These are phyloP conservation scores for Leptopterna dolabrata DNA, from an alignment of 2,888 invertebrate genomes.

Conservation along the genomic window DNA sequence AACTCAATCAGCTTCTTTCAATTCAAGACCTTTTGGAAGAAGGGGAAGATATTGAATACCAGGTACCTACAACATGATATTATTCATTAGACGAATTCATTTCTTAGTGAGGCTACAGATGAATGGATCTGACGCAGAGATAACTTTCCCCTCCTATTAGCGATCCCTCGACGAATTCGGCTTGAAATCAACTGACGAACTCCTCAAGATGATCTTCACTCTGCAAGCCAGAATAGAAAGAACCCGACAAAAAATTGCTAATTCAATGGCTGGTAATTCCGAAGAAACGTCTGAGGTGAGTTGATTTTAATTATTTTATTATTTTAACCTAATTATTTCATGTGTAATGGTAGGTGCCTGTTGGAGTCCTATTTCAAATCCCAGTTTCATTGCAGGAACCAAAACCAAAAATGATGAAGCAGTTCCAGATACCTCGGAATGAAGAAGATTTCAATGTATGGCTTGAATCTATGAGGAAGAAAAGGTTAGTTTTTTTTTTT, in stretches of 20 bases:
- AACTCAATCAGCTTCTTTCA: slow-evolving; percentile 79
- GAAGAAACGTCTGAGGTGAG: slow-evolving; percentile 70
- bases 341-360: background rate
- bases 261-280: slow-evolving; percentile 73
- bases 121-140: background rate
- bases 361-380: background rate
- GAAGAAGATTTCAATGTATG: slow-evolving; percentile 71
- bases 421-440: slow-evolving; percentile 67
- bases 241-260: slow-evolving; percentile 81
- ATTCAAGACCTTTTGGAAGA: slow-evolving; percentile 83
- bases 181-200: slow-evolving; percentile 79
- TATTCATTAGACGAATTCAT: background rate
- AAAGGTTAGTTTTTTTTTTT: slow-evolving; percentile 72
- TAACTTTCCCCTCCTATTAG: slow-evolving; percentile 67
- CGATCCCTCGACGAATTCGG: slow-evolving; percentile 81
- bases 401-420: slow-evolving; percentile 68
- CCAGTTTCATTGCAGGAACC: slow-evolving; percentile 65
- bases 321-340: background rate
- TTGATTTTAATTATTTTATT: background rate
- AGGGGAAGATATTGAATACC: slow-evolving; percentile 78
- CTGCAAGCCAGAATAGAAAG: slow-evolving; percentile 80
- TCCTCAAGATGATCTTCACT: slow-evolving; percentile 80
- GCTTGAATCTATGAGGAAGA: slow-evolving; percentile 70
- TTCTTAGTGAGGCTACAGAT: background rate
- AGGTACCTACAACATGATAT: slow-evolving; percentile 61